phyloP scores from a whole-genome alignment of 2,888 invertebrate species.

The Drosophila gaucha region DNA sequence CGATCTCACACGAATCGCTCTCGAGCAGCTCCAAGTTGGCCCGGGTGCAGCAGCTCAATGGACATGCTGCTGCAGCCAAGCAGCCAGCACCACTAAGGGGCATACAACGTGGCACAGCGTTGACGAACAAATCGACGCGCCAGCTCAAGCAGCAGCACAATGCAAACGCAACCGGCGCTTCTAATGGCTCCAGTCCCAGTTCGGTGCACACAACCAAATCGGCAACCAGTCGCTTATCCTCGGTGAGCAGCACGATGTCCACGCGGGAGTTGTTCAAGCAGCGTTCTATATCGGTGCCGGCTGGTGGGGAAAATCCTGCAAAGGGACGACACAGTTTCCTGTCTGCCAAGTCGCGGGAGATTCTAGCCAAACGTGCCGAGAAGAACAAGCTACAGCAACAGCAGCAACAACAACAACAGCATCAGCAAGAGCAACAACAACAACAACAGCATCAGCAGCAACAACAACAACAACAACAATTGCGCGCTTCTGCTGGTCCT shows the following conservation, averaged over 20 bases:
- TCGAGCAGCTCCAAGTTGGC: slow-evolving; percentile 68
- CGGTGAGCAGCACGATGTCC: slow-evolving; percentile 83
- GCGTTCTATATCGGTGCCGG: slow-evolving; percentile 84
- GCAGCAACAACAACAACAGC: slow-evolving; percentile 68
- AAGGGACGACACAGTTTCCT: slow-evolving; percentile 83
- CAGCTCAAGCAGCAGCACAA: slow-evolving; percentile 79
- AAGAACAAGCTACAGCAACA: slow-evolving; percentile 81
- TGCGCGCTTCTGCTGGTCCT: slow-evolving; percentile 61
- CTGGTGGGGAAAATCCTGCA: slow-evolving; percentile 58
- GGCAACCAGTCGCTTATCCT: slow-evolving; percentile 82
- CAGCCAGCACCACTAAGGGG: slow-evolving; percentile 28
- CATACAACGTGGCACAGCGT: slow-evolving; percentile 51
- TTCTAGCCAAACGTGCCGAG: slow-evolving; percentile 83
- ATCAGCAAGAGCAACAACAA: slow-evolving; percentile 56
- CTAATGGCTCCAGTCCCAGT: slow-evolving; percentile 84
- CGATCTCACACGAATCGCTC: slow-evolving; percentile 84
- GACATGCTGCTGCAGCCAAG: slow-evolving; percentile 33
- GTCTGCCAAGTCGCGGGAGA: slow-evolving; percentile 84
- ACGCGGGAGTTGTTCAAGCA: slow-evolving; percentile 83
- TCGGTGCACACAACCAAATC: slow-evolving; percentile 84
- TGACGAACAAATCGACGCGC: slow-evolving; percentile 63
- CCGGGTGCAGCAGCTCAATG: slow-evolving; percentile 81
- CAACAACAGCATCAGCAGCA: slow-evolving; percentile 62
- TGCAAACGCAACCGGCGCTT: slow-evolving; percentile 74
- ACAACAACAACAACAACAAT: slow-evolving; percentile 52